Evolutionary conservation across 2,797 vertebrate species (phyloP).

Genomic region (Urocyon cinereoargenteus): DNA sequence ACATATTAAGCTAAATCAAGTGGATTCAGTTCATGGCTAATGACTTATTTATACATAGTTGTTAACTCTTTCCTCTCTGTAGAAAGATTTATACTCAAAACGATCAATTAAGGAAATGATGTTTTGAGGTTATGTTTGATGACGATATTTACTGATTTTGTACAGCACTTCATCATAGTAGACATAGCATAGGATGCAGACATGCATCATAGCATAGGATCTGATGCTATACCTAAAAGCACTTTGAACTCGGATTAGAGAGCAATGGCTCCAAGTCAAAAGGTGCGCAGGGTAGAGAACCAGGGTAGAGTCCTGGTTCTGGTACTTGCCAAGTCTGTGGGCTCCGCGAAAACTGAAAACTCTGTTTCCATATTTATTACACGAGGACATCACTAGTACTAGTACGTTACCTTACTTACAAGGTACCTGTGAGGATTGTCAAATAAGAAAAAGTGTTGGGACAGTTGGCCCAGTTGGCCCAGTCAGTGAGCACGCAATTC

Average conservation of each 20-base stretch:
- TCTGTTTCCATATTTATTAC: neutral
- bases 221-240: neutral
- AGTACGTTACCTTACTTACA: neutral
- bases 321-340: neutral
- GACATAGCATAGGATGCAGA: no score
- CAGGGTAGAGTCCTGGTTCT: neutral
- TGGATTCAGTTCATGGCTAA: neutral
- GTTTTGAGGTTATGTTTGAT: neutral
- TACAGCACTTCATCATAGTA: neutral
- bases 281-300: no score
- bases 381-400: neutral
- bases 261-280: neutral
- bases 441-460: neutral
- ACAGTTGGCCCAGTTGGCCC: neutral
- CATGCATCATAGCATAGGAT: no score
- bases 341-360: neutral
- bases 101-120: neutral
- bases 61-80: neutral
- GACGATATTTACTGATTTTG: neutral
- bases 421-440: neutral
- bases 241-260: neutral
- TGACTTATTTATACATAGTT: neutral
- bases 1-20: neutral
- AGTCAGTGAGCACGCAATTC: neutral
- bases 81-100: neutral